These are phyloP conservation scores for Syngnathoides biaculeatus DNA, from an alignment of 2,113 vertebrate genomes.

Conservation along the genomic window DNA sequence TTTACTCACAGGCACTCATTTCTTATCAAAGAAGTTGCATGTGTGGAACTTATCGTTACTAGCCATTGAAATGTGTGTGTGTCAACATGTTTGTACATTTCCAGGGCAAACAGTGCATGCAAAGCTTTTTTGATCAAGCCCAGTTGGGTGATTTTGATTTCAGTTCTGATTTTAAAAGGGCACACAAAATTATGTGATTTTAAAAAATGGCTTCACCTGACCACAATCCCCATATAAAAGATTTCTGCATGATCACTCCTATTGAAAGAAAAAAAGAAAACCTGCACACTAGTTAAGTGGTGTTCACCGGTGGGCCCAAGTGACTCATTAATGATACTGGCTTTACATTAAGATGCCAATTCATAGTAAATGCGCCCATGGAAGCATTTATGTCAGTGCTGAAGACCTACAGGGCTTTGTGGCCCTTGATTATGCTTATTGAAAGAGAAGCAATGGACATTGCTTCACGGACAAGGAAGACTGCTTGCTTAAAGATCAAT, in stretches of 20 bases:
- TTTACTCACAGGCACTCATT: not conserved
- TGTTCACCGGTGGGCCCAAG: too few species aligned
- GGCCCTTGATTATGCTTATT: slow-evolving; percentile 44
- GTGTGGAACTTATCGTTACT: not conserved
- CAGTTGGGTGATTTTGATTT: not conserved
- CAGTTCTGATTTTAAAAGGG: not conserved
- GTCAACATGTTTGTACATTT: not conserved
- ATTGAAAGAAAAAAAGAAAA: too few species aligned
- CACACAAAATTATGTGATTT: not conserved
- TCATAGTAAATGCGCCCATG: not conserved
- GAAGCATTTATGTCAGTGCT: slow-evolving; percentile 23
- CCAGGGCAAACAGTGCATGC: not conserved
- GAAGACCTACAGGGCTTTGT: slow-evolving; percentile 25
- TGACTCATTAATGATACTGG: not conserved
- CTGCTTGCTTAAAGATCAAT: slow-evolving; percentile 37
- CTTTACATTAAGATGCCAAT: not conserved
- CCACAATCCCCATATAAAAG: not conserved
- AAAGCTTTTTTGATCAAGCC: not conserved
- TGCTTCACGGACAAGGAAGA: slow-evolving; percentile 38
- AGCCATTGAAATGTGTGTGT: not conserved
- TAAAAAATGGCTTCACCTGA: not conserved
- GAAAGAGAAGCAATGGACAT: slow-evolving; percentile 28
- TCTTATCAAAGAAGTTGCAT: not conserved
- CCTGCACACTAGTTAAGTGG: too few species aligned
- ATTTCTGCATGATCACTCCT: too few species aligned